Percentiles rank a stretch among this genome's conserved stretches.
Evolutionary conservation across 2,797 vertebrate genomes (phyloP).

Genomic region (Pangasius sanitwongsei): DNA sequence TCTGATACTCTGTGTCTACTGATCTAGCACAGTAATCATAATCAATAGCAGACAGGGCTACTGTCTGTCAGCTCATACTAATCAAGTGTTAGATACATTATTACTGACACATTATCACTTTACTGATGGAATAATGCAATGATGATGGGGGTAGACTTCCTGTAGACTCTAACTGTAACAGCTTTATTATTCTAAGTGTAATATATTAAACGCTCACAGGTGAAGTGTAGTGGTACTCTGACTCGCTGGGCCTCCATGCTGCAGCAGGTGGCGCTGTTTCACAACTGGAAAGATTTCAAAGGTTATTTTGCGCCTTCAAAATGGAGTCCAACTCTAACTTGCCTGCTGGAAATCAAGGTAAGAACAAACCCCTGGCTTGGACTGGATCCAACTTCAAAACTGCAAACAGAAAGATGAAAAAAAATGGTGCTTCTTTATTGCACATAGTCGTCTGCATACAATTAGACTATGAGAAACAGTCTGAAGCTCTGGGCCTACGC

Average conservation of each 20-base stretch:
- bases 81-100: background rate
- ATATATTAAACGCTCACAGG: background rate
- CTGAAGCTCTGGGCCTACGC: background rate
- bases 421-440: background rate
- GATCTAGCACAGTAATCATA: background rate
- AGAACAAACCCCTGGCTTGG: background rate
- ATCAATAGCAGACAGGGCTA: background rate
- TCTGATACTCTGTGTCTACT: background rate
- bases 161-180: background rate
- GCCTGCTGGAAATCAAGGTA: slow-evolving; percentile 42
- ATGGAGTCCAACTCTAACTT: slow-evolving; percentile 51
- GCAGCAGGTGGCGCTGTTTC: slow-evolving; percentile 37
- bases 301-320: slow-evolving; percentile 35
- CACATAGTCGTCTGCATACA: background rate
- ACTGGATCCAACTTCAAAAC: background rate
- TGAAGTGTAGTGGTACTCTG: background rate
- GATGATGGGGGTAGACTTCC: background rate
- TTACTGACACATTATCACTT: background rate
- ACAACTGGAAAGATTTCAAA: slow-evolving; percentile 21
- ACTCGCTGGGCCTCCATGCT: background rate
- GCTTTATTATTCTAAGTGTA: background rate
- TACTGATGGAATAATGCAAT: background rate
- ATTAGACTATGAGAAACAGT: background rate
- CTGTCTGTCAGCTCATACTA: background rate
- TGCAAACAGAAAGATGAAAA: background rate